Evolutionary conservation across 2,888 invertebrate species (phyloP).

Genomic region (Spodoptera picta): DNA sequence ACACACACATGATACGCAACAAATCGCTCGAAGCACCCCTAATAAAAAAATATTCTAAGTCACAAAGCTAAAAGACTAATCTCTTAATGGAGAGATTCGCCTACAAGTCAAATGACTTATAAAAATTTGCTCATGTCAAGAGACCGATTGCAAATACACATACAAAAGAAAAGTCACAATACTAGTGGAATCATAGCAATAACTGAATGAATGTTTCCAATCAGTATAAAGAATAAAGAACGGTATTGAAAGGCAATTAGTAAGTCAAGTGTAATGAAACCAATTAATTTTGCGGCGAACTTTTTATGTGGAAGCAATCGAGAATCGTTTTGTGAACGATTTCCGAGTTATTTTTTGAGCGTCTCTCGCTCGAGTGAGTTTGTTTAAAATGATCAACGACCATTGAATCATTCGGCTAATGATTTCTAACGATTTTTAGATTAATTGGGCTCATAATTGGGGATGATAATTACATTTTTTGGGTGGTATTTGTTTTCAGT

Average conservation of each 20-base stretch:
- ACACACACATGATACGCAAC: too few relatives aligned
- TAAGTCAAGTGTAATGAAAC: slow-evolving; percentile 61
- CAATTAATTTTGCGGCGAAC: slow-evolving; percentile 28
- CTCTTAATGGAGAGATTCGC: too few relatives aligned
- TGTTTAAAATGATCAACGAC: slow-evolving; percentile 11
- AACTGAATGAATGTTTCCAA: slow-evolving; percentile 19
- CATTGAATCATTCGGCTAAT: slow-evolving; percentile 4
- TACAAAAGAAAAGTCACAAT: too few relatives aligned
- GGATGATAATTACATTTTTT: neutral
- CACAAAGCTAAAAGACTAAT: too few relatives aligned
- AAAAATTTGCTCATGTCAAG: too few relatives aligned
- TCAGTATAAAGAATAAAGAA: slow-evolving; percentile 10
- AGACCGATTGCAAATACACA: too few relatives aligned
- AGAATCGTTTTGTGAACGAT: slow-evolving; percentile 31
- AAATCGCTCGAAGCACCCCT: too few relatives aligned
- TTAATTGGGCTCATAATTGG: slow-evolving; percentile 4
- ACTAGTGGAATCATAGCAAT: neutral
- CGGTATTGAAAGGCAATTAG: slow-evolving; percentile 49
- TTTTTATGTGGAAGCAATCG: slow-evolving; percentile 24
- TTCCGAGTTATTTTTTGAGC: slow-evolving; percentile 39
- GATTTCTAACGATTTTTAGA: slow-evolving; percentile 13
- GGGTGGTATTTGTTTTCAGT: too few relatives aligned
- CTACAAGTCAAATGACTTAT: too few relatives aligned
- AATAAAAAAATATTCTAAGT: too few relatives aligned
- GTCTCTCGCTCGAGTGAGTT: slow-evolving; percentile 12